A percentile compares a stretch with the other conserved stretches of the same genome.
Conservation (phyloP, 2,113 vertebrate genomes). For the Choloepus hoffmanni region DNA sequence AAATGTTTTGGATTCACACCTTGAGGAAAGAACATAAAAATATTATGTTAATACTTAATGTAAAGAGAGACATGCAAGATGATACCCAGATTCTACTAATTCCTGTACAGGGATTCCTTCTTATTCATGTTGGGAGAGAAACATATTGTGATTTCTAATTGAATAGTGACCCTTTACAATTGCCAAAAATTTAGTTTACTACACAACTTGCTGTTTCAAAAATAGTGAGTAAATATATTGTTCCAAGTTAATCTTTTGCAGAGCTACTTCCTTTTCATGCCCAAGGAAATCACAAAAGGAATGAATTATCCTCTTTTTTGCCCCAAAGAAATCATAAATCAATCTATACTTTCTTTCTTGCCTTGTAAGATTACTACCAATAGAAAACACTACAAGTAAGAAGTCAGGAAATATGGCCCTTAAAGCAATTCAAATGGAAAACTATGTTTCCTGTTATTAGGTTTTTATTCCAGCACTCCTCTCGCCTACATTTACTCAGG, state of each 20-base stretch:
- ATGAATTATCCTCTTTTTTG: constrained; percentile 67
- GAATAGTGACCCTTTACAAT: constrained; percentile 15
- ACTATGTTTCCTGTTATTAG: neutral
- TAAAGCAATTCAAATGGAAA: constrained; percentile 1
- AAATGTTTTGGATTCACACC: constrained; percentile 38
- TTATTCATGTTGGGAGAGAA: neutral
- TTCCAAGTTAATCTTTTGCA: constrained; percentile 64
- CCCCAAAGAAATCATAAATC: constrained; percentile 77
- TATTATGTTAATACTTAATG: neutral
- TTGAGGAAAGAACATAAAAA: neutral
- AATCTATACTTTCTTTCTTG: constrained; percentile 58
- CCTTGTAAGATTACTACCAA: constrained; percentile 63
- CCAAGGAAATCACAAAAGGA: constrained; percentile 76
- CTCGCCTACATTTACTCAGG: neutral
- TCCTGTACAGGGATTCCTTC: neutral
- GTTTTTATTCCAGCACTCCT: neutral
- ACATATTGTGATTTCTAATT: neutral
- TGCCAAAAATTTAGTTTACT: constrained; percentile 29
- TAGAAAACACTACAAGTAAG: constrained; percentile 45
- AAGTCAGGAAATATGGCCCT: neutral
- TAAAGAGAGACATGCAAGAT: neutral
- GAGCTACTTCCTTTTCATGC: constrained; percentile 64
- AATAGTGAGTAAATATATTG: neutral
- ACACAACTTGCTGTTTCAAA: neutral
- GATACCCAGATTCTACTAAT: neutral